These are phyloP conservation scores for Aurelia coerulea DNA, from an alignment of 30 jellyfish, hydroid and myxozoan species.

Conservation along the genomic window DNA sequence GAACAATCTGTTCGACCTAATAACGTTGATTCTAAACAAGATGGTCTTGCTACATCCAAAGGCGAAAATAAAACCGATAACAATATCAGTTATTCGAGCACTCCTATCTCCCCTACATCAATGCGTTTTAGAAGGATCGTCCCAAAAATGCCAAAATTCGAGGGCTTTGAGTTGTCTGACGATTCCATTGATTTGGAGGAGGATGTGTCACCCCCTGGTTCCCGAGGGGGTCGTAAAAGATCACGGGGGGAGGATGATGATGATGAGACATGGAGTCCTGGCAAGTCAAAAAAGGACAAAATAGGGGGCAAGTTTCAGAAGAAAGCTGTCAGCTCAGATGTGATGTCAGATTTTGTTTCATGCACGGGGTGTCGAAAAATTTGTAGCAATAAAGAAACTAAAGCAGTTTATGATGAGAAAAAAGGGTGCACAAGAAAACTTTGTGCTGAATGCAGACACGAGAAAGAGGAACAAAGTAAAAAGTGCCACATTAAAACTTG, in stretches of 20 bases:
- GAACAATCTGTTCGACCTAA: neutral
- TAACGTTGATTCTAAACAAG: neutral
- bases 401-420: constrained; percentile 59
- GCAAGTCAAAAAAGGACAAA: constrained; percentile 34
- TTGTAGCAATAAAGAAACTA: constrained; percentile 64
- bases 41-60: neutral
- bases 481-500: constrained; percentile 55
- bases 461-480: constrained; percentile 17
- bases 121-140: constrained; percentile 66
- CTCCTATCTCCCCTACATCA: constrained; percentile 60
- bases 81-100: constrained; percentile 42
- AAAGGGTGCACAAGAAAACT: constrained; percentile 34
- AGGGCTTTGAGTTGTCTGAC: constrained; percentile 33
- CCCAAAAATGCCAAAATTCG: constrained; percentile 41
- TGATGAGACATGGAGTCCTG: constrained; percentile 65
- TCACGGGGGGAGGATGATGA: constrained; percentile 37
- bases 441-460: constrained; percentile 45
- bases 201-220: constrained; percentile 14
- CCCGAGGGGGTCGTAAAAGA: constrained; percentile 32
- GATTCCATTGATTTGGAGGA: constrained; percentile 6
- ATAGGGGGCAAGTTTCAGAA: constrained; percentile 6
- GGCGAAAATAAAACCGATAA: neutral
- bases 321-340: constrained; percentile 14
- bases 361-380: constrained; percentile 76
- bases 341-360: constrained; percentile 70